Base-by-base conservation (phyloP, 1,140 invertebrate species). In the Micrasema longulum region DNA sequence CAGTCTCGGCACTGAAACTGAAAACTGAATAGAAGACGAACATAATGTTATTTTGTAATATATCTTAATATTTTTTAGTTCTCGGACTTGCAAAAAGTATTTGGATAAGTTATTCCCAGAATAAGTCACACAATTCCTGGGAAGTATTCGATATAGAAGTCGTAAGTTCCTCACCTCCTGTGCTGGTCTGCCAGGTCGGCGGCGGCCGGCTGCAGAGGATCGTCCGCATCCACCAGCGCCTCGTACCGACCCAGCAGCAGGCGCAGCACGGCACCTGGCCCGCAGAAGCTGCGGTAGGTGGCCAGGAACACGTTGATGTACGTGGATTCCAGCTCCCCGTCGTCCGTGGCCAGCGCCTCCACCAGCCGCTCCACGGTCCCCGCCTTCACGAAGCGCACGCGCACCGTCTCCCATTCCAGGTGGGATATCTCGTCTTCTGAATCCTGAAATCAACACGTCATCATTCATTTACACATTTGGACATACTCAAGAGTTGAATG, bases 381-480 rank as follows among this genome's bases (percentile, higher is more conserved):
- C 1, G 96, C 96, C 86, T 98, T 98, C 41, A 99, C 90, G 74
- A 98, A 95, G 48, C 95, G 89, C 16, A 98, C 94, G 69, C 97
- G 90, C 68, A 99, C 95, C n/a, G 97, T 99, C 87, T 99, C 97
- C 97, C 97, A 99, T 90, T 99, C 97, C 78, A 99, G 83, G 84
- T 97, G 95, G 22, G 96, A 97, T 74, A 97, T 95, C 84, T 95
- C 93, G 84, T 94, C 93, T 77, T 94, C 92, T 1, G 92, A 93
- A 78, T 94, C 93, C 91, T 92, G 80, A 1, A 38, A 57, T n/a
- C n/a, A n/a, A n/a, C n/a, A n/a, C n/a, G n/a, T n/a, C n/a, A n/a
- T 3, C 11, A 50, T 41, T 1, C 10, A n/a, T n/a, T n/a, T n/a
- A n/a, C n/a, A n/a, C n/a, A n/a, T n/a, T 38, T 38, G 12, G 36